phyloP scores from a whole-genome alignment of 2,888 invertebrate species.

The Drosophila suboccidentalis region DNA sequence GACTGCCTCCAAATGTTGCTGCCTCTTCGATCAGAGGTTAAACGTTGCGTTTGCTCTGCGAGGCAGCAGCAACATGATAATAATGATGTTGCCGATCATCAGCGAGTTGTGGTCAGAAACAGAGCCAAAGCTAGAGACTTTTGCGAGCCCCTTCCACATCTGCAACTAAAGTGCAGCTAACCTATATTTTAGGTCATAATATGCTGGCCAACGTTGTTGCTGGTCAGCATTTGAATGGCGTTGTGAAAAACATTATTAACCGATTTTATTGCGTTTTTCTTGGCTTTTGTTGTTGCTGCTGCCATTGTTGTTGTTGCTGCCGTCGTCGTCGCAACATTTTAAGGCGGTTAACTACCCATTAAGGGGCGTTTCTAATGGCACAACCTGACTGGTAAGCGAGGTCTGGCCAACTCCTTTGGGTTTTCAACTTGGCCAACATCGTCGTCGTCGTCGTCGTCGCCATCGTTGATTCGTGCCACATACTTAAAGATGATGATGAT shows the following conservation, averaged over 20 bases:
- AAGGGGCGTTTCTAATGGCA: constrained; percentile 81
- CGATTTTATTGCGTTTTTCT: constrained; percentile 76
- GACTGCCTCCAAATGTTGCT: constrained; percentile 42
- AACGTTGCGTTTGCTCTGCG: constrained; percentile 62
- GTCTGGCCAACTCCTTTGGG: constrained; percentile 53
- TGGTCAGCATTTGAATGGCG: constrained; percentile 72
- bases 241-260: constrained; percentile 82
- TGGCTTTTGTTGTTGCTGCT: constrained; percentile 21
- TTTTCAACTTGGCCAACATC: constrained; percentile 30
- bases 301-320: constrained; percentile 26
- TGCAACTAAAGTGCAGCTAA: constrained; percentile 65
- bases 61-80: constrained; percentile 38
- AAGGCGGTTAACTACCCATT: constrained; percentile 81
- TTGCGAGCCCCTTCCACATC: not conserved
- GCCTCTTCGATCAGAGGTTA: constrained; percentile 72
- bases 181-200: constrained; percentile 78
- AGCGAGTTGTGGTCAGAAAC: constrained; percentile 33
- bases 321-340: constrained; percentile 64
- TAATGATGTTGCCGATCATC: constrained; percentile 62
- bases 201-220: constrained; percentile 44
- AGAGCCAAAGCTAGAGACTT: constrained; percentile 6
- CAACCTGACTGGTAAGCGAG: constrained; percentile 49
- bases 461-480: constrained; percentile 66
- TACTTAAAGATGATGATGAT: constrained; percentile 63
- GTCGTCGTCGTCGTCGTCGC: constrained; percentile 45